Conservation (phyloP, 2,888 invertebrate species). For the Synanthedon andrenaeformis region DNA sequence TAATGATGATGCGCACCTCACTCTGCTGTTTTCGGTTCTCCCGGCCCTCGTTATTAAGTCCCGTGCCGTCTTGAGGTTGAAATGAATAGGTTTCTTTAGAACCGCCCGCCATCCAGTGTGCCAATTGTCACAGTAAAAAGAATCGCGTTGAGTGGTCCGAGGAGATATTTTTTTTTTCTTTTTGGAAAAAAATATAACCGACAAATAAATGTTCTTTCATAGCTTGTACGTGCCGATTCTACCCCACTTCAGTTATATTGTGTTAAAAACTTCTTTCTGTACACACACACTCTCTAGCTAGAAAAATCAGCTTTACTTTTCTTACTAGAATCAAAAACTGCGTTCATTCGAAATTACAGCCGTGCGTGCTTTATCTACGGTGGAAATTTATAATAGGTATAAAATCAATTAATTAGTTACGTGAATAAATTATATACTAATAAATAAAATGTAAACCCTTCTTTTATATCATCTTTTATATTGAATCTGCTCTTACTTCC, state of each 20-base stretch:
- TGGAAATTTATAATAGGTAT: too few relatives aligned
- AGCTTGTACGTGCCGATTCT: not conserved
- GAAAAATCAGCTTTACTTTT: too few relatives aligned
- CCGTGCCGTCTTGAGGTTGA: slow-evolving; percentile 58
- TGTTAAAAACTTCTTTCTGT: too few relatives aligned
- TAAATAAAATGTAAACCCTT: too few relatives aligned
- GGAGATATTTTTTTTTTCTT: slow-evolving; percentile 13
- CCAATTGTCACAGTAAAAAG: slow-evolving; percentile 60
- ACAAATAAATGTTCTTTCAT: not conserved
- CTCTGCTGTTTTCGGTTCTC: slow-evolving; percentile 41
- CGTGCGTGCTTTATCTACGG: too few relatives aligned
- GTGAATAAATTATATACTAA: too few relatives aligned
- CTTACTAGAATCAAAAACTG: too few relatives aligned
- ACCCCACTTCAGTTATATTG: not conserved
- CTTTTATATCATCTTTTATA: too few relatives aligned
- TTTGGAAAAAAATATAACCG: slow-evolving; percentile 16
- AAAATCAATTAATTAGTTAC: too few relatives aligned
- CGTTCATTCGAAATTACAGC: too few relatives aligned
- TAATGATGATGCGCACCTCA: slow-evolving; percentile 61
- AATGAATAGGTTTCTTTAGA: slow-evolving; percentile 63
- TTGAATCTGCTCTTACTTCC: too few relatives aligned
- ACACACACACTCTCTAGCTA: too few relatives aligned
- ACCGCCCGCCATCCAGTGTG: slow-evolving; percentile 31
- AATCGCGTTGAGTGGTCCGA: slow-evolving; percentile 44
- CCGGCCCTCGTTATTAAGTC: slow-evolving; percentile 53